These are phyloP conservation scores for Lathronympha strigana DNA, from an alignment of 2,888 invertebrate genomes.

Conservation along the genomic window DNA sequence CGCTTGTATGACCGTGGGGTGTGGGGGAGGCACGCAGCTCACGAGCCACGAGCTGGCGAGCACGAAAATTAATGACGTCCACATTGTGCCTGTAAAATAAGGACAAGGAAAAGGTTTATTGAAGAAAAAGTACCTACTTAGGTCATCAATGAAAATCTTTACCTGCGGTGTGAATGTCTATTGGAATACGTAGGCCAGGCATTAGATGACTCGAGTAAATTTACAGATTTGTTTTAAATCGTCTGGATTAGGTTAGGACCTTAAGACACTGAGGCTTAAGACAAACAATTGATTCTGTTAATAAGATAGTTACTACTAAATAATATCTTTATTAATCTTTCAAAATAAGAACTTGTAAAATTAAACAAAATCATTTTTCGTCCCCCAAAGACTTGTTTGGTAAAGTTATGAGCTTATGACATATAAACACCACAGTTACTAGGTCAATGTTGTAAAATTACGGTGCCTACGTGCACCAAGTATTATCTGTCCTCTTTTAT, in stretches of 20 bases:
- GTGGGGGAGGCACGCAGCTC: constrained; percentile 73
- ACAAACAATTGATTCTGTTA: background rate
- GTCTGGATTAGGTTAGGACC: too few relatives aligned
- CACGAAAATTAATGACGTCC: constrained; percentile 56
- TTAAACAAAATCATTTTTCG: background rate
- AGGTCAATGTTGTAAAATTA: constrained; percentile 11
- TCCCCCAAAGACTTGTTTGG: background rate
- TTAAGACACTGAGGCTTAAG: too few relatives aligned
- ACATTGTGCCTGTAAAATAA: constrained; percentile 48
- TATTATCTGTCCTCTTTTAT: constrained; percentile 18
- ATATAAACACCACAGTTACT: background rate
- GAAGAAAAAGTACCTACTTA: background rate
- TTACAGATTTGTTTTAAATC: too few relatives aligned
- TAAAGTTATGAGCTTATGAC: background rate
- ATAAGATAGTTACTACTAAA: background rate
- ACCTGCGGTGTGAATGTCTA: too few relatives aligned
- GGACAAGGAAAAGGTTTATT: background rate
- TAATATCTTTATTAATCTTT: too few relatives aligned
- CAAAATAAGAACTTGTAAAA: too few relatives aligned
- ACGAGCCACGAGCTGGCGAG: constrained; percentile 56
- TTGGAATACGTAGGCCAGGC: too few relatives aligned
- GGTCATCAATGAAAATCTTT: too few relatives aligned
- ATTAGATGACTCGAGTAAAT: too few relatives aligned
- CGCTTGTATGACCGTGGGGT: constrained; percentile 84
- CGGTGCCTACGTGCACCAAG: background rate